Percentiles rank a stretch among this genome's conserved stretches.
Evolutionary conservation across 2,888 invertebrate species (phyloP).

Genomic region (Yponomeuta evonymella): DNA sequence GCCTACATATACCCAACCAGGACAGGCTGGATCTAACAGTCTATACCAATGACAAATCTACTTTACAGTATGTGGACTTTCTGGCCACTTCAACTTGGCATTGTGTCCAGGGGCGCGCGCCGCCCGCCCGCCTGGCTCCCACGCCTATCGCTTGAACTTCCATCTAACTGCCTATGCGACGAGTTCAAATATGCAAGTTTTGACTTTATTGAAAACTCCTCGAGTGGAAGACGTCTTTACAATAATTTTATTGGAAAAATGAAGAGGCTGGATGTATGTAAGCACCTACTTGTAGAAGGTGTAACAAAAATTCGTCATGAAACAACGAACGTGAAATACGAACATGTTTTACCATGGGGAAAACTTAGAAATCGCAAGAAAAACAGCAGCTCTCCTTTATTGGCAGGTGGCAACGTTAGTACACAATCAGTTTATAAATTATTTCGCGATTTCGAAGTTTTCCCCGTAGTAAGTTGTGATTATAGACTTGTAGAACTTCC

Average conservation of each 20-base stretch:
- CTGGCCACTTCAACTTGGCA: neutral
- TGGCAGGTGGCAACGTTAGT: no score
- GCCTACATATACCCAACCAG: no score
- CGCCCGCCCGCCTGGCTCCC: neutral
- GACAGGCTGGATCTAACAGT: neutral
- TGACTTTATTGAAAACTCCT: conserved; percentile 3
- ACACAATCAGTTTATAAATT: no score
- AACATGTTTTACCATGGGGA: no score
- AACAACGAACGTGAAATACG: no score
- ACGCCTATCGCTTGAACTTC: neutral
- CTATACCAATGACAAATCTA: neutral
- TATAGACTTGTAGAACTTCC: no score
- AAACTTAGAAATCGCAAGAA: no score
- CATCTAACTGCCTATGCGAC: neutral
- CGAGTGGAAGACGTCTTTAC: neutral
- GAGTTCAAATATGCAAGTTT: neutral
- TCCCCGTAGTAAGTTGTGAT: no score
- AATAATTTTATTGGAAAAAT: neutral
- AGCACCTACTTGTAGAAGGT: no score
- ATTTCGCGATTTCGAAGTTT: no score
- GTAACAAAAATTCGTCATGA: no score
- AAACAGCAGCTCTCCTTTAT: no score
- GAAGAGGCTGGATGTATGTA: neutral
- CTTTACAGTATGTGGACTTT: neutral
- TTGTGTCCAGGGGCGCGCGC: neutral